Base-by-base conservation (phyloP, 2,113 vertebrate genomes). In the Cryptomyrus ogoouensis region DNA sequence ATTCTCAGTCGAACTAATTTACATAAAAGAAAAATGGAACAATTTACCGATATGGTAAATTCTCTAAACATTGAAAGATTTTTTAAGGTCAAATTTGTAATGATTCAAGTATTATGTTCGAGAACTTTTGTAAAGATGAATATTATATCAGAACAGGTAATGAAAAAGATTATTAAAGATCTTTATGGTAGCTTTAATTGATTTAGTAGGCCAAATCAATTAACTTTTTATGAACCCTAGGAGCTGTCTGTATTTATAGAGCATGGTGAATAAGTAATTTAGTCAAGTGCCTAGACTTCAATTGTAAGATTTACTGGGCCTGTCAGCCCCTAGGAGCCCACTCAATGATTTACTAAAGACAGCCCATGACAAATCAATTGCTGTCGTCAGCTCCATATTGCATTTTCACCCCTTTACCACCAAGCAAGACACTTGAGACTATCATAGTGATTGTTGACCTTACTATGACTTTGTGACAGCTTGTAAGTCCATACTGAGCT, bases 211-310 rank as follows among this genome's bases (percentile, higher is more conserved):
- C 88, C 53, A 53, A 52, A 90, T 53, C 10, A 21, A 62, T 35
- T 39, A 74, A 44, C 12, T 49, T 90, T 47, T 91, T 84, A 93
- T 92, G 92, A 92, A 92, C 91, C 88, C 56, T 92, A 24, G 93
- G 91, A 94, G 92, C 93, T 89, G 91, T 91, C 94, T 94, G 94
- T 96, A 95, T 96, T 96, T 96, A 95, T 96, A 95, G 94, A 93
- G 91, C 93, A 47, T 89, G 87, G 89, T 58, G 90, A 93, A 93
- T 94, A 93, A 91, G 91, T 92, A 92, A 93, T 90, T 94, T 95
- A 95, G 96, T 95, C 87, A 24, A 17, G 89, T 93, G 94, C 95
- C 94, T 92, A 44, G 89, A 87, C 90, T 91, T 89, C n/a, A 56
- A 93, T 92, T 92, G 90, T 94, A 95, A 92, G 92, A 94, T 96